Evolutionary conservation across 2,888 invertebrate genomes (phyloP).

Genomic region (Torymus texanus): DNA sequence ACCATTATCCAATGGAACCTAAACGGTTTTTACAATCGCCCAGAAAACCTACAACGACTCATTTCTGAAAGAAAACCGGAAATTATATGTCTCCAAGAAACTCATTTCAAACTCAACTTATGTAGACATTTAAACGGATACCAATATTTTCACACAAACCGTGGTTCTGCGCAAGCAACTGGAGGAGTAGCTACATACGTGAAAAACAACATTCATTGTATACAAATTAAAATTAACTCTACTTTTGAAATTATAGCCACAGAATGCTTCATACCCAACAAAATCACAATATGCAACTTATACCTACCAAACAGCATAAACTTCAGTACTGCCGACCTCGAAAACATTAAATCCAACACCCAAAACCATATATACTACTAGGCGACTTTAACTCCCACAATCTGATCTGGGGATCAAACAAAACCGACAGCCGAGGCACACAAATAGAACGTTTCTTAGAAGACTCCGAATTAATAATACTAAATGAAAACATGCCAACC

Average conservation of each 20-base stretch:
- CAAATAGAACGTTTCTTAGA: constrained; percentile 55
- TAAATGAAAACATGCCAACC: constrained; percentile 51
- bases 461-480: constrained; percentile 40
- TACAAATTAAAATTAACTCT: too few species aligned
- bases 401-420: constrained; percentile 54
- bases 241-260: not conserved
- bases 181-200: constrained; percentile 7
- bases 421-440: constrained; percentile 55
- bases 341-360: constrained; percentile 51
- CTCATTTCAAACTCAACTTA: constrained; percentile 16
- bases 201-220: too few species aligned
- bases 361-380: constrained; percentile 48
- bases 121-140: constrained; percentile 43
- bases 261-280: not conserved
- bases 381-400: constrained; percentile 51
- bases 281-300: not conserved
- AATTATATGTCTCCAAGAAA: constrained; percentile 1
- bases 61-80: not conserved
- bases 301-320: constrained; percentile 13
- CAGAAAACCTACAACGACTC: not conserved
- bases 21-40: constrained; percentile 1
- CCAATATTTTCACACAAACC: constrained; percentile 58
- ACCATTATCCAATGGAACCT: constrained; percentile 1
- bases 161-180: not conserved
- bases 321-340: not conserved